A percentile compares a stretch with the other conserved stretches of the same genome.
These are phyloP conservation scores for Octomys mimax DNA, from an alignment of 2,797 vertebrate genomes.

Conservation along the genomic window DNA sequence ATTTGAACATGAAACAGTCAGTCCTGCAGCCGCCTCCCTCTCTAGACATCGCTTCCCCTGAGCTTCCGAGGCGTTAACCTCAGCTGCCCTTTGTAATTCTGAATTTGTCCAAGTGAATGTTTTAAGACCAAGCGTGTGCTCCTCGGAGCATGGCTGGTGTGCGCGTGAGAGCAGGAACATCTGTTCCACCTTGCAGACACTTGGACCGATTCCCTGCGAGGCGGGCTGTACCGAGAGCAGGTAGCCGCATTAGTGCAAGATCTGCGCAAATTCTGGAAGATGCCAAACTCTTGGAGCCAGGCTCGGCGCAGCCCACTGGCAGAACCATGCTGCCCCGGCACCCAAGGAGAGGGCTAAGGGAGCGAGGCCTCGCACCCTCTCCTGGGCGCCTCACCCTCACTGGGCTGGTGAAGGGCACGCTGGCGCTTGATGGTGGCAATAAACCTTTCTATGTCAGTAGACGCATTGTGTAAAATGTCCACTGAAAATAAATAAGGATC, in stretches of 20 bases:
- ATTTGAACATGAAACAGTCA: neutral
- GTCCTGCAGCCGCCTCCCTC: neutral
- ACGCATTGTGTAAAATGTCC: neutral
- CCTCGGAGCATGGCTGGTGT: neutral
- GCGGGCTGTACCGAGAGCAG: neutral
- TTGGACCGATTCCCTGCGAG: neutral
- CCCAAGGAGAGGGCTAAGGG: neutral
- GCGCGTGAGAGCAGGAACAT: neutral
- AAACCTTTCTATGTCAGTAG: neutral
- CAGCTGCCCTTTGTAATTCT: neutral
- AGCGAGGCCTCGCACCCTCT: neutral
- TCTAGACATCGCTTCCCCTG: neutral
- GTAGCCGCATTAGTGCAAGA: neutral
- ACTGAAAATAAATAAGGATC: neutral
- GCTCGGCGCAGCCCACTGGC: neutral
- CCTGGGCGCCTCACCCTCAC: neutral
- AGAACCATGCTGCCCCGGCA: neutral
- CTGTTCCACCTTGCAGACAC: neutral
- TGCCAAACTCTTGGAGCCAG: neutral
- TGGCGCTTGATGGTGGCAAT: rapidly evolving
- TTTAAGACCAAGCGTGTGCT: neutral
- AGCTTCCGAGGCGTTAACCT: neutral
- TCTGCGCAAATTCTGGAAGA: neutral
- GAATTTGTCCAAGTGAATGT: conserved; percentile 4
- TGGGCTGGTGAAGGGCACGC: neutral